Base-by-base conservation (phyloP, 1,140 invertebrate species). In the Megalopta genalis region DNA sequence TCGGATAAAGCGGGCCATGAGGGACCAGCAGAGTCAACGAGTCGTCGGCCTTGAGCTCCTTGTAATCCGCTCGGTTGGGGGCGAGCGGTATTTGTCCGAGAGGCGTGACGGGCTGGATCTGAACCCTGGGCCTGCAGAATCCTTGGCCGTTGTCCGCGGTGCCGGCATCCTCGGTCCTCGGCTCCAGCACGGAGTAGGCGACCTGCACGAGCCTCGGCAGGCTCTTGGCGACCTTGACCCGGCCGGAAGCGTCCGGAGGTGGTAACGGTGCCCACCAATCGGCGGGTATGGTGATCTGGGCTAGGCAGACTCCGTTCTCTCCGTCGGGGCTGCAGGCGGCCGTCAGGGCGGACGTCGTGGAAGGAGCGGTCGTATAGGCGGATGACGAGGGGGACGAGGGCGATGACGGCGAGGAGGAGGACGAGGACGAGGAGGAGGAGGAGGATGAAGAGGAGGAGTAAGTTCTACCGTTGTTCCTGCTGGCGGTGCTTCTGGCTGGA, bases 241-340 rank as follows among this genome's bases (percentile, higher is more conserved):
- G 86, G 64, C 93, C 89, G 90, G 94, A 86, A 90, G 94, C 94
- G 75, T 94, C 93, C 0, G 93, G 95, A 0, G 94, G 92, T 9
- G 95, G 95, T 65, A 95, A 88, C 0, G 96, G 94, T 27, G 97
- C 96, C 97, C 97, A 99, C 97, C 97, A 98, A 59, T 95, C 94
- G 0, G 97, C 95, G 0, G 98, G 98, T 12, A 99, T 94, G 8
- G 95, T 95, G 9, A 96, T 92, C 87, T 97, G 96, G 2, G 97
- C 97, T 60, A 98, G 93, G 87, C 98, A 99, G 0, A 97, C 97
- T 0, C 97, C 97, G 86, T 98, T 97, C 83, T 97, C 96, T 5
- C 96, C 96, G 89, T 97, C 97, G 0, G 97, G 97, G 87, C 96
- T 97, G 91, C 97, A 98, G 4, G 96, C 96, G 0, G 97, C 96